Evolutionary conservation across 2,888 invertebrate genomes (phyloP), one percentile per base, ranked within the genome.

Genomic region (Tetheella fluctuosa): DNA sequence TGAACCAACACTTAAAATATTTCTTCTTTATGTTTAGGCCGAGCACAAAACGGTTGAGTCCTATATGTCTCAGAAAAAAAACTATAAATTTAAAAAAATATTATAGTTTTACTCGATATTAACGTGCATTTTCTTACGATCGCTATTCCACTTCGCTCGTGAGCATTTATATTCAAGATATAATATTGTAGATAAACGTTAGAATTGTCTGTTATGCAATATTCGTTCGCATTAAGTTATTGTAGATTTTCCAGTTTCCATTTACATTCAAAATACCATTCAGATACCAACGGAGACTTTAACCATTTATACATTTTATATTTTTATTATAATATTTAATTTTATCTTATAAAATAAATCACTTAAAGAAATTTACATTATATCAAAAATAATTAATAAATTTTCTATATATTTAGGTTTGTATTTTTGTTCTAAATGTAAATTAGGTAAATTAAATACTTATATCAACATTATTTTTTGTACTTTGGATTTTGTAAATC

Each of bases 1-100:
- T 74, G 69, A 70, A 77, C 77, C 77, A 77, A 71, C 74, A 74
- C 74, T 77, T 74, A 69, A 71, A 76, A 71, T 70, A 70, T 69
- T 70, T 72, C 62, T 64, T 70, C 63, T 72, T 70, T 70, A 68
- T 64, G 52, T 42, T 34, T 30, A 61, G 54, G 59, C 54, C 37
- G 56, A 61, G 58, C 62, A 59, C 70, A 61, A 64, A 68, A 62
- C 60, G 52, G 59, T 65, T n/a, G 8, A 20, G 48, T 20, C 20
- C 20, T 20, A 20, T 10, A 20, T 48, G 48, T 48, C 48, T 48
- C 20, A 20, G 10, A 20, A 10, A 10, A n/a, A n/a, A 48, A 48
- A 48, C 48, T 48, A 34, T 37, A 2, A 12, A 23, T 37, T 34
- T 20, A 37, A 55, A 53, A 53, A 8, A 7, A 53, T 48, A 28